phyloP scores from a whole-genome alignment of 1,140 invertebrate species.

The Drosophila seguyi region DNA sequence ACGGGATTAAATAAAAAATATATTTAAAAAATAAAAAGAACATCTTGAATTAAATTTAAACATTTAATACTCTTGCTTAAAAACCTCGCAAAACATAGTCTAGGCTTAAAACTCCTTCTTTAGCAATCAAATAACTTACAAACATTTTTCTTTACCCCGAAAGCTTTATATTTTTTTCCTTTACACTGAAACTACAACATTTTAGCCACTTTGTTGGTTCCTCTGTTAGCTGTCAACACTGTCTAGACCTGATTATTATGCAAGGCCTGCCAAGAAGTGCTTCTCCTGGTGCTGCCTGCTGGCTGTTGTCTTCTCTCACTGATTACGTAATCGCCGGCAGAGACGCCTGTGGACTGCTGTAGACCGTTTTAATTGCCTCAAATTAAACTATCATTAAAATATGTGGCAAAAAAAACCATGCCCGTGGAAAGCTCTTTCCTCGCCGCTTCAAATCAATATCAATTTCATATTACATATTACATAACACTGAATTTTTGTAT shows the following conservation, averaged over 20 bases:
- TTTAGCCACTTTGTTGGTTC: not conserved
- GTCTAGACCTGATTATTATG: constrained; percentile 67
- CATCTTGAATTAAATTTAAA: too few relatives aligned
- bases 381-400: constrained; percentile 83
- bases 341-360: constrained; percentile 32
- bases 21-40: not conserved
- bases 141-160: not conserved
- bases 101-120: not conserved
- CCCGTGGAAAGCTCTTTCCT: constrained; percentile 26
- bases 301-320: constrained; percentile 56
- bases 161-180: not conserved
- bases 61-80: too few relatives aligned
- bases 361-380: constrained; percentile 78
- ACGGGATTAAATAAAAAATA: too few relatives aligned
- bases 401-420: constrained; percentile 58
- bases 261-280: constrained; percentile 56
- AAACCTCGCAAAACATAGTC: too few relatives aligned
- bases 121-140: too few relatives aligned
- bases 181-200: not conserved
- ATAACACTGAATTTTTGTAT: constrained; percentile 29
- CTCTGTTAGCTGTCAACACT: constrained; percentile 7
- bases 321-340: constrained; percentile 63
- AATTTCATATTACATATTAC: constrained; percentile 65
- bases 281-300: constrained; percentile 5
- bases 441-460: too few relatives aligned